A percentile compares a stretch with the other conserved stretches of the same genome.
These are phyloP conservation scores for Scaptomyza hsui DNA, from an alignment of 1,140 invertebrate species.

Conservation along the genomic window DNA sequence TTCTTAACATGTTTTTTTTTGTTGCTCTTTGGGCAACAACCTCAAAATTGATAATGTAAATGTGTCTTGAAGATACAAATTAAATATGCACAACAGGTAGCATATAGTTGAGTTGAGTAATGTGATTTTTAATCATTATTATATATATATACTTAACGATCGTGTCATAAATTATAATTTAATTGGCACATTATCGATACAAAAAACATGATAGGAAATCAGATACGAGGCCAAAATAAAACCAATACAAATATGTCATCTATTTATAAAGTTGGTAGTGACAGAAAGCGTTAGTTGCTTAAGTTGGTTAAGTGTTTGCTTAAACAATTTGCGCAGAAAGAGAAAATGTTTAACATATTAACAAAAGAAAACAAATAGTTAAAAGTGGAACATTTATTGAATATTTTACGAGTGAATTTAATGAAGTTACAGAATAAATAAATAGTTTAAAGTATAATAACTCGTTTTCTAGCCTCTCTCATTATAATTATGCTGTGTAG, in stretches of 20 bases:
- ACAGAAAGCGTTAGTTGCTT: constrained; percentile 15
- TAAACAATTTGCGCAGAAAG: constrained; percentile 32
- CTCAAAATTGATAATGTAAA: constrained; percentile 31
- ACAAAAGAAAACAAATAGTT: neutral
- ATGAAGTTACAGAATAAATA: neutral
- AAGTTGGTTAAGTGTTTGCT: constrained; percentile 14
- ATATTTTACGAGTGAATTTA: neutral
- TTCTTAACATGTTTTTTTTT: constrained; percentile 1
- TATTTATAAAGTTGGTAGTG: too few species aligned
- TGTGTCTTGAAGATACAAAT: too few species aligned
- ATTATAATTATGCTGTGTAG: neutral
- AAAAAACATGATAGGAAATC: constrained; percentile 45
- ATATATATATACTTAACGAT: constrained; percentile 23
- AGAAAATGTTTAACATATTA: constrained; percentile 24
- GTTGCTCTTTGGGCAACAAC: constrained; percentile 37
- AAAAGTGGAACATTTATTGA: neutral
- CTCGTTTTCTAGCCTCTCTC: neutral
- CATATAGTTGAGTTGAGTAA: constrained; percentile 6
- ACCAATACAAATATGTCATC: neutral
- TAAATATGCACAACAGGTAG: constrained; percentile 62
- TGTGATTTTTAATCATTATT: constrained; percentile 37
- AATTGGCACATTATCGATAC: constrained; percentile 59
- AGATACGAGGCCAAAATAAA: constrained; percentile 13
- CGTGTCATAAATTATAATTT: constrained; percentile 55
- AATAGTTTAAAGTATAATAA: neutral